These are phyloP conservation scores for Scaptomyza caliginosa DNA, from an alignment of 2,888 invertebrate species.

Conservation along the genomic window DNA sequence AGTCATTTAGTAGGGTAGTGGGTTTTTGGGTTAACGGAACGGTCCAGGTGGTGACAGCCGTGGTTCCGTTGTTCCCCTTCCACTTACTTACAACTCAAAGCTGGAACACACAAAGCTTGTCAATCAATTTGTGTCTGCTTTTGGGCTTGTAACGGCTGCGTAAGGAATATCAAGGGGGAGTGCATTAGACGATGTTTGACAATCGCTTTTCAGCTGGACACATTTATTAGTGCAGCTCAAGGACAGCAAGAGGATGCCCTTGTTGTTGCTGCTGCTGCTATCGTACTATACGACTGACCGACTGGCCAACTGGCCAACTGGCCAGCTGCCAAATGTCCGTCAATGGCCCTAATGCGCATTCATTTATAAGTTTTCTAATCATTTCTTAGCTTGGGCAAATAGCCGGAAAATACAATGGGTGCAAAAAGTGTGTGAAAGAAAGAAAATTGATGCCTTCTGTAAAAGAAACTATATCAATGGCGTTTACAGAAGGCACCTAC, in stretches of 20 bases:
- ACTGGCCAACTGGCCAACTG: conserved; percentile 22
- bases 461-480: neutral
- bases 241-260: conserved; percentile 45
- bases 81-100: conserved; percentile 4
- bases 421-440: neutral
- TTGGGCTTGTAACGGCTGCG: conserved; percentile 6
- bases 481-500: neutral
- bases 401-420: conserved; percentile 37
- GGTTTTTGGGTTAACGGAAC: conserved; percentile 25
- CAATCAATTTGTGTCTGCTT: conserved; percentile 74
- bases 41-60: conserved; percentile 37
- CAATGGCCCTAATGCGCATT: conserved; percentile 54
- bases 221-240: conserved; percentile 76
- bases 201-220: conserved; percentile 67
- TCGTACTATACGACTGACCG: conserved; percentile 27
- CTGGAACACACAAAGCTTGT: conserved; percentile 64
- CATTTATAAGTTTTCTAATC: conserved; percentile 70
- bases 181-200: conserved; percentile 69
- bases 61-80: conserved; percentile 12
- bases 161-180: conserved; percentile 13
- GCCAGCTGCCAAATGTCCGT: conserved; percentile 37
- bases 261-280: conserved; percentile 41
- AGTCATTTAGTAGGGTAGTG: conserved; percentile 3
- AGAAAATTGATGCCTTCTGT: neutral
- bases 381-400: conserved; percentile 54